Percentiles rank a stretch among this genome's conserved stretches.
Conservation (phyloP, 2,888 invertebrate genomes). For the Ennomos erosarius region DNA sequence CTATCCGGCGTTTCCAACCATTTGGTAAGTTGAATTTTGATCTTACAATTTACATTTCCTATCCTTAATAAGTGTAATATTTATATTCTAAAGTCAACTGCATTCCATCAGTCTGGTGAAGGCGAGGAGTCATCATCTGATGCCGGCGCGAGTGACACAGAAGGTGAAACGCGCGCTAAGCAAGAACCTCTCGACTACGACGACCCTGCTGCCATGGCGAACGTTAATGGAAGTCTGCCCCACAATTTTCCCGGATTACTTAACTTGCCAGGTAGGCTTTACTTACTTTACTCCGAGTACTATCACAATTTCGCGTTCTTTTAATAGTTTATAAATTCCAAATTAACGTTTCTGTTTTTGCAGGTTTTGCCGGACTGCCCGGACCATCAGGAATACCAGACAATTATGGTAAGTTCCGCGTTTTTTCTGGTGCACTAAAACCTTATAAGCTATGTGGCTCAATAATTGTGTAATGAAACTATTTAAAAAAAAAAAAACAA, state of each 20-base stretch:
- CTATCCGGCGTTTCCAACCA: constrained; percentile 81
- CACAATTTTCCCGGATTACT: constrained; percentile 92
- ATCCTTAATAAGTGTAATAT: no score
- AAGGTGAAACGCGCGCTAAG: constrained; percentile 87
- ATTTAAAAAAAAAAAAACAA: constrained; percentile 55
- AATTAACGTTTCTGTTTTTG: constrained; percentile 51
- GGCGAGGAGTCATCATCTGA: constrained; percentile 95
- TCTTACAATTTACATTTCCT: background rate
- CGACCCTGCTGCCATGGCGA: constrained; percentile 87
- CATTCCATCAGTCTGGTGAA: constrained; percentile 68
- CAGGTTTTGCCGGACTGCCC: constrained; percentile 90
- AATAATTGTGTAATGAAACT: constrained; percentile 53
- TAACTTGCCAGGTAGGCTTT: constrained; percentile 92
- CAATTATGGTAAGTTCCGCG: constrained; percentile 90
- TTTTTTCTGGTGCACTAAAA: constrained; percentile 49
- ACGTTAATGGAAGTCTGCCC: constrained; percentile 87
- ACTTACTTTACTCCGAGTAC: background rate
- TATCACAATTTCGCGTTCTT: background rate
- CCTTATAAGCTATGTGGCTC: constrained; percentile 58
- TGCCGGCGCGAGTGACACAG: constrained; percentile 90
- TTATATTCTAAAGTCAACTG: background rate
- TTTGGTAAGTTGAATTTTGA: constrained; percentile 58
- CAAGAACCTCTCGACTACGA: constrained; percentile 90
- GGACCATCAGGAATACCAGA: constrained; percentile 95
- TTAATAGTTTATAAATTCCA: background rate